These are phyloP conservation scores for Ceryle rudis DNA, from an alignment of 2,797 vertebrate genomes.

Conservation along the genomic window DNA sequence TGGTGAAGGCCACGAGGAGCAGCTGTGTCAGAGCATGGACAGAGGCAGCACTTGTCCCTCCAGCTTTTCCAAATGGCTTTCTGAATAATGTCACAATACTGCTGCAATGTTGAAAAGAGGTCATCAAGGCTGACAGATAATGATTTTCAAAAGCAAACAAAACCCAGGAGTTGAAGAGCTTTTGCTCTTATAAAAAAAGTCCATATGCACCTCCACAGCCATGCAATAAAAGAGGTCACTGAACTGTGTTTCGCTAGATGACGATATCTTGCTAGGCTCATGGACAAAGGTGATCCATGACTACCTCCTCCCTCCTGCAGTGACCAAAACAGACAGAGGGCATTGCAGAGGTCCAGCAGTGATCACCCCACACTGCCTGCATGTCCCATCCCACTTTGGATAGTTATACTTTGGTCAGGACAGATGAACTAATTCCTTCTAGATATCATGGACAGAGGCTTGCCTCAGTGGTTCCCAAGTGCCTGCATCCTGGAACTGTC, in stretches of 20 bases:
- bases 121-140: slow-evolving; percentile 40
- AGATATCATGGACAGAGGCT: background rate
- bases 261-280: background rate
- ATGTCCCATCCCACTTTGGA: background rate
- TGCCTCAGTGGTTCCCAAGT: background rate
- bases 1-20: background rate
- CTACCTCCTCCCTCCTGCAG: background rate
- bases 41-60: background rate
- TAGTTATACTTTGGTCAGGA: background rate
- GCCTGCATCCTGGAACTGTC: background rate
- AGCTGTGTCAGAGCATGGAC: accelerated
- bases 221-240: slow-evolving; percentile 24
- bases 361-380: background rate
- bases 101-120: background rate
- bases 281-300: slow-evolving; percentile 30
- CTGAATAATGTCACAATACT: background rate
- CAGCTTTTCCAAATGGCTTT: background rate
- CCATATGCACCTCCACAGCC: background rate
- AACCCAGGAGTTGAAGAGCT: background rate
- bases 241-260: background rate
- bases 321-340: background rate
- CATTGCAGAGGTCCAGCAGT: background rate
- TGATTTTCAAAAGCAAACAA: slow-evolving; percentile 55
- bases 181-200: background rate
- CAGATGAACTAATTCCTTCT: background rate